Conservation (phyloP, 1,140 invertebrate species). For the Trichomalopsis sarcophagae region DNA sequence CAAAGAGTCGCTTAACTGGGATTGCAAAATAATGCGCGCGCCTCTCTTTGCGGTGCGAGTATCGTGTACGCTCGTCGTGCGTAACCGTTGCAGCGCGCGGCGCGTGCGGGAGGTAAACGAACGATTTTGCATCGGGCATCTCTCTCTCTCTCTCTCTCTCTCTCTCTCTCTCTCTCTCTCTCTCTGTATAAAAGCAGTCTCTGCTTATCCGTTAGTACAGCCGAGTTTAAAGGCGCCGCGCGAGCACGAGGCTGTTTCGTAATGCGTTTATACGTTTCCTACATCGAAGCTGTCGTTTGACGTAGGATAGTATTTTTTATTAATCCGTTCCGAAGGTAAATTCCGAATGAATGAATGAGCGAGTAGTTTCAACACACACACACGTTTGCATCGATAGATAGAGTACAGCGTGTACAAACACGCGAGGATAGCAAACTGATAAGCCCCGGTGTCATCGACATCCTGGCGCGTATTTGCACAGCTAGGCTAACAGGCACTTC, state of each 20-base stretch:
- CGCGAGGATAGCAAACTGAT: conserved; percentile 24
- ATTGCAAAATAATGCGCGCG: conserved; percentile 16
- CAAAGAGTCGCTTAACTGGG: not conserved
- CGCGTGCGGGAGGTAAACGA: conserved; percentile 18
- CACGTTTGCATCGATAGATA: not conserved
- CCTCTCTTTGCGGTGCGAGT: not conserved
- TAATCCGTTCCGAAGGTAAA: not conserved
- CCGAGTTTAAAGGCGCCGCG: not conserved
- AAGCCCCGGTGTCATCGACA: conserved; percentile 53
- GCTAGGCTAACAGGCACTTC: conserved; percentile 60
- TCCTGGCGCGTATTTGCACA: conserved; percentile 59
- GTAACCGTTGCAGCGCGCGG: not conserved
- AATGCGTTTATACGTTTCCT: not conserved
- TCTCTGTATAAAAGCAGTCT: too few relatives aligned
- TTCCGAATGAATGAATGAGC: not conserved
- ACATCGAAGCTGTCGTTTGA: not conserved
- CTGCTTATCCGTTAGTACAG: not conserved
- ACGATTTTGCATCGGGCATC: conserved; percentile 26
- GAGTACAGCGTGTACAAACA: not conserved
- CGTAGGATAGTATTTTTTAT: not conserved
- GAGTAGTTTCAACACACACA: not conserved
- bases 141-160: not conserved
- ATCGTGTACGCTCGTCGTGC: not conserved
- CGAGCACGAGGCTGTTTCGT: not conserved
- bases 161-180: not conserved